These are phyloP conservation scores for Danio tinwini DNA, from an alignment of 2,797 vertebrate species.

Conservation along the genomic window DNA sequence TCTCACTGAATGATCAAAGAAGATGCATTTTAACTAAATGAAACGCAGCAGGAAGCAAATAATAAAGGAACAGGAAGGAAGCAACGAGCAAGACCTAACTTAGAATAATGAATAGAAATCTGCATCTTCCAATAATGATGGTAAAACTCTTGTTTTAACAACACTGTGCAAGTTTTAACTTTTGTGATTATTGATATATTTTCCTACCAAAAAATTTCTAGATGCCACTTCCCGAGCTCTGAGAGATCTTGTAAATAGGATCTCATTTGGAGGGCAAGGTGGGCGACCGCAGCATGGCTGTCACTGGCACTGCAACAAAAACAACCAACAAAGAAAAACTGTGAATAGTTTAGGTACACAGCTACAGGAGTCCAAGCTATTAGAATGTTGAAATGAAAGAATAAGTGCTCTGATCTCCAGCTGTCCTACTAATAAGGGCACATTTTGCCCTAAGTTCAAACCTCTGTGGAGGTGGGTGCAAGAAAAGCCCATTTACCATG, in stretches of 20 bases:
- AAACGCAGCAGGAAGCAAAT: neutral
- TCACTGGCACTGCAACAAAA: constrained; percentile 24
- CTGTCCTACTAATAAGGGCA: constrained; percentile 17
- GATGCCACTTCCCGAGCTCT: constrained; percentile 9
- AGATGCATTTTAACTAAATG: neutral
- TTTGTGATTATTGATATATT: constrained; percentile 28
- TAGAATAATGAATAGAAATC: constrained; percentile 15
- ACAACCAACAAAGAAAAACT: constrained; percentile 33
- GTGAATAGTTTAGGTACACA: constrained; percentile 28
- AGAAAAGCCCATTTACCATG: constrained; percentile 38
- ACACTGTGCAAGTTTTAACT: constrained; percentile 16
- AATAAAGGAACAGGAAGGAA: constrained; percentile 12
- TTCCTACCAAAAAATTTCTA: neutral
- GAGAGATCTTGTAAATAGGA: constrained; percentile 34
- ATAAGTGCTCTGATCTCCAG: constrained; percentile 28
- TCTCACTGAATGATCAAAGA: constrained; percentile 8
- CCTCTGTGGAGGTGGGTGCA: constrained; percentile 11
- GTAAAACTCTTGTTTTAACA: constrained; percentile 19
- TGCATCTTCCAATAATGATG: constrained; percentile 10
- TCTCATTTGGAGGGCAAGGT: constrained; percentile 48
- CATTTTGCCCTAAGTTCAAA: constrained; percentile 38
- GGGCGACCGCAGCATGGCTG: constrained; percentile 45
- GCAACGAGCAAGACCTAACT: neutral
- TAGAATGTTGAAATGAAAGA: constrained; percentile 19
- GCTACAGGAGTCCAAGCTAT: constrained; percentile 19